Conservation (phyloP, 2,113 vertebrate species). For the Capreolus pygargus region DNA sequence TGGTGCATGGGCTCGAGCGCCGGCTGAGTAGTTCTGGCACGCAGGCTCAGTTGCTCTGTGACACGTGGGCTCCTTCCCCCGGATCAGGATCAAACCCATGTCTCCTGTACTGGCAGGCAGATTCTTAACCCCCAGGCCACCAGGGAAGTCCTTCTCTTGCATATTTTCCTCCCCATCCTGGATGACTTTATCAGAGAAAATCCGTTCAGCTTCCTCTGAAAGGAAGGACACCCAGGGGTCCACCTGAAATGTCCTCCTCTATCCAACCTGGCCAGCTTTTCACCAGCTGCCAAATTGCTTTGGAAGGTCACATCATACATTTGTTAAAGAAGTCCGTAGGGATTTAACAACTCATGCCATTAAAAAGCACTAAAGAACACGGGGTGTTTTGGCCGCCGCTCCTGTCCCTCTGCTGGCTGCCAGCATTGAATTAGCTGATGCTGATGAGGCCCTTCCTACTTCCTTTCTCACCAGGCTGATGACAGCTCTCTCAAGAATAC, state of each 20-base stretch:
- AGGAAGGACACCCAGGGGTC: background rate
- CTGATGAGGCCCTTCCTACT: background rate
- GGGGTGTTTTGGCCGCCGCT: background rate
- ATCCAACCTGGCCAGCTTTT: background rate
- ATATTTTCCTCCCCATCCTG: background rate
- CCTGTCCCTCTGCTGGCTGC: background rate
- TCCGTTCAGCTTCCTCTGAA: background rate
- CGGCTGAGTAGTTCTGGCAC: background rate
- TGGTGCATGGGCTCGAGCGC: background rate
- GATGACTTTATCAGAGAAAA: background rate
- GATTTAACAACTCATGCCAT: background rate
- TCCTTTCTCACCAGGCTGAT: background rate
- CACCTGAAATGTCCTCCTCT: background rate
- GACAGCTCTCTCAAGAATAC: background rate
- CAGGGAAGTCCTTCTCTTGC: background rate
- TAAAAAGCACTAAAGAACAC: background rate
- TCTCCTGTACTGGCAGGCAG: background rate
- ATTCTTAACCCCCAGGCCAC: background rate
- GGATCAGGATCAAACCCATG: background rate
- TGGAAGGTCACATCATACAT: background rate
- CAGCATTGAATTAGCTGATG: background rate
- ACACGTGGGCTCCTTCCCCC: background rate
- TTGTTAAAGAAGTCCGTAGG: background rate
- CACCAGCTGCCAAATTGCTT: background rate
- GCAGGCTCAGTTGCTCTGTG: background rate